Conservation (phyloP, 2,888 invertebrate genomes). For the Campaea margaritaria region DNA sequence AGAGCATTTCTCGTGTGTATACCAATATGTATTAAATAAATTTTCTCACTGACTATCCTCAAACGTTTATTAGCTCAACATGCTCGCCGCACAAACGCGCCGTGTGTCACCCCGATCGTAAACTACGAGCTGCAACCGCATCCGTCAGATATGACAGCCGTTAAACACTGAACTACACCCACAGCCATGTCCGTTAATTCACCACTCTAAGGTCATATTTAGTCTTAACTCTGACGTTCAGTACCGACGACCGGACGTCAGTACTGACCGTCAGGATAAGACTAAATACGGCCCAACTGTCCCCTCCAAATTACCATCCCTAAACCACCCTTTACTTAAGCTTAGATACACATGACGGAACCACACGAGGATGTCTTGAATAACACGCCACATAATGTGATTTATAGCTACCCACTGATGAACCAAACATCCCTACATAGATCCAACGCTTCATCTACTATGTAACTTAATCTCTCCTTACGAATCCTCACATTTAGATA, state of each 20-base stretch:
- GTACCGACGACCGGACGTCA: too few species aligned
- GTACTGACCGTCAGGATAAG: too few species aligned
- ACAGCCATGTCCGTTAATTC: constrained; percentile 19
- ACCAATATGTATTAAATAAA: too few species aligned
- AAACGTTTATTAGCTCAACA: neutral
- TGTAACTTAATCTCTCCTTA: constrained; percentile 21
- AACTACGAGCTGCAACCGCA: constrained; percentile 16
- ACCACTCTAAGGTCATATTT: constrained; percentile 8
- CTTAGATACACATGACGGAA: too few species aligned
- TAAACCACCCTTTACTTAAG: too few species aligned
- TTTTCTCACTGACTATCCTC: too few species aligned
- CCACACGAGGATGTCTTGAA: too few species aligned
- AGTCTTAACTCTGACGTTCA: too few species aligned
- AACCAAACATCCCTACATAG: constrained; percentile 9
- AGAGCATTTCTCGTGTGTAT: too few species aligned
- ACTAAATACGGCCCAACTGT: too few species aligned
- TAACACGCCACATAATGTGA: neutral
- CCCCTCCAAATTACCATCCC: too few species aligned
- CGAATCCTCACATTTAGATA: constrained; percentile 25
- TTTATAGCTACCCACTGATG: neutral
- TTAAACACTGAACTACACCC: neutral
- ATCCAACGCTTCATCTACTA: constrained; percentile 8
- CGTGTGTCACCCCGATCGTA: constrained; percentile 16
- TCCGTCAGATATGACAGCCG: constrained; percentile 18
- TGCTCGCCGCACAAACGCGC: neutral